Percentiles rank a stretch among this genome's conserved stretches.
Evolutionary conservation across 2,888 invertebrate genomes (phyloP).

Genomic region (Thymelicus sylvestris): DNA sequence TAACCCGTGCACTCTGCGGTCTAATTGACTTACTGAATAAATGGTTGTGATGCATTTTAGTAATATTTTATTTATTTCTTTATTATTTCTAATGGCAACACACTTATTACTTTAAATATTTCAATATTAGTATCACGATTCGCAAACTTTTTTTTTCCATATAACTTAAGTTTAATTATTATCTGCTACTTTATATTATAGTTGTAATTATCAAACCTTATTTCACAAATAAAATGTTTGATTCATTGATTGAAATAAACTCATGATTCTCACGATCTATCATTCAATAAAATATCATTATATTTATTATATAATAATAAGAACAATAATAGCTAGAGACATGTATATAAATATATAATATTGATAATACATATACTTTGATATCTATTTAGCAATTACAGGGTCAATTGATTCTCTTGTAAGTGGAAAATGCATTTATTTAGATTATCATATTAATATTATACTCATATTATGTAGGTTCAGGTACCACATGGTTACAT

Average conservation of each 20-base stretch:
- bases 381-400: conserved; percentile 25
- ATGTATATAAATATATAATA: not conserved
- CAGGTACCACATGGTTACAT: too few species aligned
- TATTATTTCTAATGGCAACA: not conserved
- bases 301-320: not conserved
- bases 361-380: not conserved
- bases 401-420: conserved; percentile 30
- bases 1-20: not conserved
- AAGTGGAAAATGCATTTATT: conserved; percentile 33
- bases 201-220: not conserved
- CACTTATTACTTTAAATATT: not conserved
- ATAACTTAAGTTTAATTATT: not conserved
- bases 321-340: not conserved
- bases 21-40: conserved; percentile 23
- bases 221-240: too few species aligned
- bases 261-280: not conserved
- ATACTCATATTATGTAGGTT: not conserved
- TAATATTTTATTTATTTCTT: conserved; percentile 15
- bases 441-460: not conserved
- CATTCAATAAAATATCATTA: not conserved
- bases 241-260: not conserved
- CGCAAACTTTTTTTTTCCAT: not conserved
- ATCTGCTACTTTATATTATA: not conserved
- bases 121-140: not conserved
- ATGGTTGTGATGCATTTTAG: conserved; percentile 34